Conservation (phyloP, 1,140 invertebrate genomes). For the Myzus persicae region DNA sequence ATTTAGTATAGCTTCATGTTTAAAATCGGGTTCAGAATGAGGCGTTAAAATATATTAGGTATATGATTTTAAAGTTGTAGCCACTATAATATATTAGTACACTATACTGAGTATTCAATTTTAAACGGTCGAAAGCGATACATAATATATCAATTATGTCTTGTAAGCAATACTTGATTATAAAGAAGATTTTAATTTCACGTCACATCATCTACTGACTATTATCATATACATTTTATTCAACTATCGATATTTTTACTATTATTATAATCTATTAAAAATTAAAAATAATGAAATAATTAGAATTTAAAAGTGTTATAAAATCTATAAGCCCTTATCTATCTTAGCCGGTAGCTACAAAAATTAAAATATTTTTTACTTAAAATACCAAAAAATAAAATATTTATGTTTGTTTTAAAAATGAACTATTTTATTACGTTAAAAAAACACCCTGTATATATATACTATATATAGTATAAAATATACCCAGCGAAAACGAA, state of each 20-base stretch:
- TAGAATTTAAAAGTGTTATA: no score
- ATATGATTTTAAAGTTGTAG: no score
- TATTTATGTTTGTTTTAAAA: neutral
- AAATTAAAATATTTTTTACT: neutral
- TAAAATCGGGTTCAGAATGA: no score
- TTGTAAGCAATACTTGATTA: neutral
- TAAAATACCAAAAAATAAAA: neutral
- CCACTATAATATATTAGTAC: no score
- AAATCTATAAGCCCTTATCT: neutral
- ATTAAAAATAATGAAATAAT: neutral
- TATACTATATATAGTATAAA: neutral
- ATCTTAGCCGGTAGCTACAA: neutral
- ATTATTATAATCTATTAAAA: no score
- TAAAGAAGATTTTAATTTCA: neutral
- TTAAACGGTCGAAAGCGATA: no score
- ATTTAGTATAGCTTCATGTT: no score
- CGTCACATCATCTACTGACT: no score
- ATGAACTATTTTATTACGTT: neutral
- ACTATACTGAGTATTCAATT: no score
- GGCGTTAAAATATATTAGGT: no score
- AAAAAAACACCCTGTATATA: neutral
- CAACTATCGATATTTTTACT: no score
- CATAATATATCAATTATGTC: no score
- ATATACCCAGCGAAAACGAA: neutral
- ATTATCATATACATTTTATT: neutral